Conservation (phyloP, 2,888 invertebrate species). For the Cephalotes varians region DNA sequence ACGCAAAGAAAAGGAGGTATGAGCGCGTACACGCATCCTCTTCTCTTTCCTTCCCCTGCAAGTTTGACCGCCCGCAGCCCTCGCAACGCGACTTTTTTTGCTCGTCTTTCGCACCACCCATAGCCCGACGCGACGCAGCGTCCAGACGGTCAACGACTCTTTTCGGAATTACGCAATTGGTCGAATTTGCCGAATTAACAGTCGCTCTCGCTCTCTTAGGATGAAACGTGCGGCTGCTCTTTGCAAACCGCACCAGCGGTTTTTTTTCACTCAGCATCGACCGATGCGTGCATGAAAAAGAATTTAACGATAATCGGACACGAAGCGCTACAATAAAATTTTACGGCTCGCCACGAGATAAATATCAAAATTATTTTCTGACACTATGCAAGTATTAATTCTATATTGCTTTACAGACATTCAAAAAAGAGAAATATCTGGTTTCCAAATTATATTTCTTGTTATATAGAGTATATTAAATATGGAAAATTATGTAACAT, state of each 20-base stretch:
- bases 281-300: background rate
- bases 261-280: background rate
- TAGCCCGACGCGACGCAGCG: slow-evolving; percentile 54
- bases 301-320: background rate
- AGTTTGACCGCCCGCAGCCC: slow-evolving; percentile 19
- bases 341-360: background rate
- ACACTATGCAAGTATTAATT: background rate
- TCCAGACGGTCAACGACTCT: slow-evolving; percentile 82
- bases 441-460: background rate
- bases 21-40: slow-evolving; percentile 53
- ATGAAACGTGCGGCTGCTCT: slow-evolving; percentile 66
- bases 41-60: slow-evolving; percentile 17
- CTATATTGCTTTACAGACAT: background rate
- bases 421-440: background rate
- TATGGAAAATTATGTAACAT: background rate
- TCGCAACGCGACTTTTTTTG: slow-evolving; percentile 26
- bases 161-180: slow-evolving; percentile 85
- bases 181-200: slow-evolving; percentile 83
- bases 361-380: background rate
- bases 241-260: slow-evolving; percentile 46
- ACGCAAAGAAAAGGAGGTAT: slow-evolving; percentile 58
- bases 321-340: background rate
- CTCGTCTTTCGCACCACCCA: slow-evolving; percentile 35
- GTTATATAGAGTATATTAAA: background rate
- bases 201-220: slow-evolving; percentile 19